phyloP scores from a whole-genome alignment of 2,113 vertebrate genomes.

The Oryzias celebensis region DNA sequence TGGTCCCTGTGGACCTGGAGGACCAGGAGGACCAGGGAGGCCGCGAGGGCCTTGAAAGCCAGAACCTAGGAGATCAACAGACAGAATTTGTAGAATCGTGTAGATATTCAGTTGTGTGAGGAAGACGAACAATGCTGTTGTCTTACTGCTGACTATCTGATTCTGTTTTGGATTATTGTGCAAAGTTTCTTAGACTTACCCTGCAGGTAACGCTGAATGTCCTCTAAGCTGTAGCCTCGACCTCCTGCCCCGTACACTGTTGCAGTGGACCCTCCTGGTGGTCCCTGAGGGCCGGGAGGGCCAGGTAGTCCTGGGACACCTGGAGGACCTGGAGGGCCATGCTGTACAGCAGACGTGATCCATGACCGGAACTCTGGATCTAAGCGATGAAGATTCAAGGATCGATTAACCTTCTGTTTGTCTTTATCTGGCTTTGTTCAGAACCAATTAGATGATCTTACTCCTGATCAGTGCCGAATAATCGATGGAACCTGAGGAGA shows the following conservation, averaged over 20 bases:
- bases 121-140: too few relatives aligned
- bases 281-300: constrained; percentile 70
- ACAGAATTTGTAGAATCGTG: neutral
- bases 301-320: constrained; percentile 74
- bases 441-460: constrained; percentile 18
- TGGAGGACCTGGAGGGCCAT: constrained; percentile 69
- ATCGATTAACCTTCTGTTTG: neutral
- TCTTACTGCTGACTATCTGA: too few relatives aligned
- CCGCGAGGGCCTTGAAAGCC: constrained; percentile 76
- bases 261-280: constrained; percentile 66
- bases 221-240: constrained; percentile 80
- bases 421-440: neutral
- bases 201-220: constrained; percentile 85
- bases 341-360: constrained; percentile 43
- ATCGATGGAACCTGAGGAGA: constrained; percentile 40
- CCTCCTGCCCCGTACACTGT: constrained; percentile 43
- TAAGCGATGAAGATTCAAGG: constrained; percentile 11
- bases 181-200: constrained; percentile 72
- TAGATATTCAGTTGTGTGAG: too few relatives aligned
- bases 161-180: too few relatives aligned
- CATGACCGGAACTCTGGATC: constrained; percentile 64
- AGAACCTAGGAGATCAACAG: constrained; percentile 57
- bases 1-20: constrained; percentile 85
- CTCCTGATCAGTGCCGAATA: constrained; percentile 59
- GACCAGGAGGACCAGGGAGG: constrained; percentile 86